These are phyloP conservation scores for Mesembrinibis cayennensis DNA, from an alignment of 2,113 vertebrate species.

Conservation along the genomic window DNA sequence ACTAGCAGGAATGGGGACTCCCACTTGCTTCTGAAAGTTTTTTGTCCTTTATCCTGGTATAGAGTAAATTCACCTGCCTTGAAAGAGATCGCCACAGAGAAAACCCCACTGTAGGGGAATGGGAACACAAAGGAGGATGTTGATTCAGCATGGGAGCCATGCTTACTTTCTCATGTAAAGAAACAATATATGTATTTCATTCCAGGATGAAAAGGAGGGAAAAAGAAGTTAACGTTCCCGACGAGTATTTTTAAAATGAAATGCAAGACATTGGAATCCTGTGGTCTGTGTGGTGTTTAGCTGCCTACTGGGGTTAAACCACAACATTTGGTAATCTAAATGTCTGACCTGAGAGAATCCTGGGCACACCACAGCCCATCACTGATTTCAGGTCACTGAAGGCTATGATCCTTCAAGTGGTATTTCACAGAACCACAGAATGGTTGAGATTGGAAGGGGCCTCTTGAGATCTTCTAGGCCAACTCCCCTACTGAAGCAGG, in stretches of 20 bases:
- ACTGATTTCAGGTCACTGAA: background rate
- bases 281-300: background rate
- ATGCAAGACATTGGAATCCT: background rate
- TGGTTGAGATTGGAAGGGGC: background rate
- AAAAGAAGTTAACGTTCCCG: background rate
- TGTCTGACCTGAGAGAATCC: background rate
- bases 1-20: background rate
- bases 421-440: background rate
- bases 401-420: background rate
- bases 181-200: background rate
- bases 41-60: background rate
- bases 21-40: background rate
- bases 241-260: background rate
- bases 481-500: background rate
- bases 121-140: background rate
- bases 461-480: background rate
- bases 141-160: background rate
- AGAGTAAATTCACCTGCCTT: background rate
- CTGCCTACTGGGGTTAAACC: background rate
- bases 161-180: background rate
- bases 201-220: background rate
- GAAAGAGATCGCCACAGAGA: background rate
- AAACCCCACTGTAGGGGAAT: background rate
- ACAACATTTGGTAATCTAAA: background rate
- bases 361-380: background rate